phyloP scores from a whole-genome alignment of 2,113 vertebrate species.

The Petaurus breviceps region DNA sequence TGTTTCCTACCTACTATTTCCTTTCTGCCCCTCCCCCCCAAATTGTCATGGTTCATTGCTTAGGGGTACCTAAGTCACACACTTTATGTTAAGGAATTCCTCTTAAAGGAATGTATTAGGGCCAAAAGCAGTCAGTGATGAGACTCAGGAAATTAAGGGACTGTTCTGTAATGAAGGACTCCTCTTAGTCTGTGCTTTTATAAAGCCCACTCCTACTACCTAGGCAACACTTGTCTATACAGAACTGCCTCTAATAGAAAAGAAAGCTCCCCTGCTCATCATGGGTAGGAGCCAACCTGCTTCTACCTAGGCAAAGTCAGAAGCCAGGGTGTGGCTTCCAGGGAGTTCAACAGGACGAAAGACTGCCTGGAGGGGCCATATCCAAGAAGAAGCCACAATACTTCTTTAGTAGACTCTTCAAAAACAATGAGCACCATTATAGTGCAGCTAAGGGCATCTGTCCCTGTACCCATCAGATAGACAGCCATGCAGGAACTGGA shows the following conservation, averaged over 20 bases:
- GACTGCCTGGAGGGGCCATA: conserved; percentile 44
- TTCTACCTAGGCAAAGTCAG: conserved; percentile 39
- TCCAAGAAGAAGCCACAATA: conserved; percentile 22
- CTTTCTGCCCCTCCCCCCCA: conserved; percentile 25
- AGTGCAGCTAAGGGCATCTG: conserved; percentile 44
- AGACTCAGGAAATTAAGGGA: too few species aligned
- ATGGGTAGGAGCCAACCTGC: conserved; percentile 9
- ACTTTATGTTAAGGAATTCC: conserved; percentile 28
- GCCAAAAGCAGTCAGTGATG: too few species aligned
- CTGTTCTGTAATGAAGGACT: too few species aligned
- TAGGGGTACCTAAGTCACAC: neutral
- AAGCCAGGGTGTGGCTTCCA: conserved; percentile 61
- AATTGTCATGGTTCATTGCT: conserved; percentile 46
- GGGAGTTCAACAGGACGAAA: conserved; percentile 62
- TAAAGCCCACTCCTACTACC: neutral
- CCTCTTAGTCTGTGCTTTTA: too few species aligned
- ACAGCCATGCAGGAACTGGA: conserved; percentile 66
- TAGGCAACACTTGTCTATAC: neutral
- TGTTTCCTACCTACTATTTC: conserved; percentile 59
- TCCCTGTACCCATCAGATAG: conserved; percentile 76
- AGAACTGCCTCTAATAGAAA: neutral
- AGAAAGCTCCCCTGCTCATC: conserved; percentile 4
- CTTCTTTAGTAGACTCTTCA: conserved; percentile 53
- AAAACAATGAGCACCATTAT: conserved; percentile 65
- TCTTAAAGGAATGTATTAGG: conserved; percentile 51